Evolutionary conservation across 1,140 invertebrate species (phyloP), one percentile per base, ranked within the genome.

Genomic region (Tribolium madens): DNA sequence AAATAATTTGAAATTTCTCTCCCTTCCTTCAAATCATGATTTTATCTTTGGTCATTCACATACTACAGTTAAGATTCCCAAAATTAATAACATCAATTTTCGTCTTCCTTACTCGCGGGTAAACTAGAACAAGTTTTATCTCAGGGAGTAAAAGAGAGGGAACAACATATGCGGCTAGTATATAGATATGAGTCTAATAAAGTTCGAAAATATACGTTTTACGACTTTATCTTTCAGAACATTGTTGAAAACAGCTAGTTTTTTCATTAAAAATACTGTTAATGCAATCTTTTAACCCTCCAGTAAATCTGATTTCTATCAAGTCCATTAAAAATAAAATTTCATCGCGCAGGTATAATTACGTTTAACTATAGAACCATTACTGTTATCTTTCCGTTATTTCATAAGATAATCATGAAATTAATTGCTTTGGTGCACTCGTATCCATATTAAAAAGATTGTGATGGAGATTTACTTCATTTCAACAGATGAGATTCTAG

Each of bases 351-450:
- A 10, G 36, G 9, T 42, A 26, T 26, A 26, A 26, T 26, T 26
- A 26, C 21, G 2, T n/a, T 57, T 57, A 18, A 57, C 6, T 10
- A 57, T 17, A 17, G 52, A 57, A 71, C 36, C 36, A 71, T 71
- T 47, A 71, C 68, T 71, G 68, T 71, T 71, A 71, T 47, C 68
- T 71, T 71, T 47, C 68, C 68, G 68, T 71, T 71, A 71, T 71
- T 71, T 15, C 36, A 71, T 18, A 46, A 71, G 68, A 71, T 71
- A 71, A 71, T 71, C 17, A 21, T 71, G 50, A 52, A 52, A 52
- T 57, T 57, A 57, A 57, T 57, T 57, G 52, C 15, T 57, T 26
- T 57, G 17, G 15, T 57, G 17, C 52, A 10, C 6, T 5, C 17
- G 36, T 10, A 57, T n/a, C 13, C 14, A 13, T 47, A 13, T 52